Evolutionary conservation across 2,888 invertebrate genomes (phyloP), one percentile per base, ranked within the genome.

Genomic region (Theretra japonica): DNA sequence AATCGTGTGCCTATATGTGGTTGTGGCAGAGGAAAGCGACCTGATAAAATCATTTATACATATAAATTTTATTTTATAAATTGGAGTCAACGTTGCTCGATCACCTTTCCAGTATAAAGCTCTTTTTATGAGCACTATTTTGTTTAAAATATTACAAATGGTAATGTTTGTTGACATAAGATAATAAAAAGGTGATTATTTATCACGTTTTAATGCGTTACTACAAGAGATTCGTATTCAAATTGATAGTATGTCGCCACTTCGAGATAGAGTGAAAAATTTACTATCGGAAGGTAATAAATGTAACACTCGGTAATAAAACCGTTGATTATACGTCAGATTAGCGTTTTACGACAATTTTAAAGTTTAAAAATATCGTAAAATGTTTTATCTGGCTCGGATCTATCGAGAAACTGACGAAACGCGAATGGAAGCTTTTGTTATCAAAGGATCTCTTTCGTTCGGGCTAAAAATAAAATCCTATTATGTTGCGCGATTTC

Each of bases 291-390:
- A 48, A 48, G 41, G 48, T 65, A 48, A 65, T 65, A 65, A 58
- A 70, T 72, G 69, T 68, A 69, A 59, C 69, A 60, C 59, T 69
- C 33, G 30, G 72, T 59, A 69, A 69, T 72, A 72, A 72, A 72
- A 72, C 25, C 65, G 60, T 53, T 60, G 72, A 69, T 70, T 57
- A 70, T 70, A 33, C 41, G 41, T 25, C 56, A 72, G 69, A 72
- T 72, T 60, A 72, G 30, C 33, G 50, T 25, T 68, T 72, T 53
- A 72, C 72, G 58, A 53, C 58, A 59, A 72, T 72, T 69, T 60
- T 21, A 69, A 72, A 48, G 30, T 69, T 69, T 72, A 62, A 69
- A 69, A 69, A 68, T 69, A 60, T 72, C 72, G 60, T 72, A 62
- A 72, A 72, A 60, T n/a, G 17, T 68, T 41, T 72, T 72, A 72